Evolutionary conservation across 2,113 vertebrate species (phyloP).

Genomic region (Lepus timidus): DNA sequence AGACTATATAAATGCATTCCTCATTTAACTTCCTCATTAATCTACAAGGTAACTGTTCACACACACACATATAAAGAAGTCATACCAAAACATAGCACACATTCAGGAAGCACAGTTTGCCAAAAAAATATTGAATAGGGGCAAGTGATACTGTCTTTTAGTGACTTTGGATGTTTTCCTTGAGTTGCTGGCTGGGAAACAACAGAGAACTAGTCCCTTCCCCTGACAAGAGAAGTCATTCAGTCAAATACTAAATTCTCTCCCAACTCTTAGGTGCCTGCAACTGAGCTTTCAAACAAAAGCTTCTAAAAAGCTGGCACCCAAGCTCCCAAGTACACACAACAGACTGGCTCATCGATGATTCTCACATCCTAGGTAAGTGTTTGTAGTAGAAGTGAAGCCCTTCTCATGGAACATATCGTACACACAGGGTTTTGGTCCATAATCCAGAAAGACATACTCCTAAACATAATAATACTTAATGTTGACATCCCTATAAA

Average conservation of each 20-base stretch:
- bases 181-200: background rate
- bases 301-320: background rate
- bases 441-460: too few relatives aligned
- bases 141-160: background rate
- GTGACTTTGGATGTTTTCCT: background rate
- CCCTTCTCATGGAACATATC: background rate
- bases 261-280: background rate
- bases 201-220: background rate
- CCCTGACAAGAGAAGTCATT: background rate
- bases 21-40: background rate
- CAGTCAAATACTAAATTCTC: background rate
- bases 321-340: background rate
- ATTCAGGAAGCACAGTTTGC: background rate
- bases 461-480: too few relatives aligned
- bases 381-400: rapidly evolving
- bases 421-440: too few relatives aligned
- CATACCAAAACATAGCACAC: background rate
- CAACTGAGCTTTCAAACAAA: background rate
- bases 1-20: background rate
- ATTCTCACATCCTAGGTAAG: background rate
- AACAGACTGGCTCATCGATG: background rate
- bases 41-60: background rate
- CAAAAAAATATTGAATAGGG: background rate
- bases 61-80: background rate
- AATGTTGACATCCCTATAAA: too few relatives aligned